Percentiles rank a stretch among this genome's conserved stretches.
These are phyloP conservation scores for Cranoglanis bouderius DNA, from an alignment of 2,113 vertebrate species.

Conservation along the genomic window DNA sequence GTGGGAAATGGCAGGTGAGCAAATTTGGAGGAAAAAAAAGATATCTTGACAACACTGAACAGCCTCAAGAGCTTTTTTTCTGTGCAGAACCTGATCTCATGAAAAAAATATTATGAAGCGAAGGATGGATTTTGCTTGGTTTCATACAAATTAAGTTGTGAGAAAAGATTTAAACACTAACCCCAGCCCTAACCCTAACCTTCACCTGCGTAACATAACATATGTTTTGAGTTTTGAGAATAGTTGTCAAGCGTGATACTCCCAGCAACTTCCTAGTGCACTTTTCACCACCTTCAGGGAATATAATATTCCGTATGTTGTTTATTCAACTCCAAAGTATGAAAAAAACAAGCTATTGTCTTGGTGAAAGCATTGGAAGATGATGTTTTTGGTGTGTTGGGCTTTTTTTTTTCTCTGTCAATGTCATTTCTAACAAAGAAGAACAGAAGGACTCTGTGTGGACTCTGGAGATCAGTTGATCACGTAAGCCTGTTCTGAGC, in stretches of 20 bases:
- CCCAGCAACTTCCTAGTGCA: conserved; percentile 2
- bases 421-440: neutral
- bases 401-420: conserved; percentile 10
- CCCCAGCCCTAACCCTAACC: neutral
- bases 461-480: conserved; percentile 4
- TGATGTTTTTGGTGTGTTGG: conserved; percentile 29
- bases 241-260: neutral
- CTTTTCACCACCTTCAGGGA: conserved; percentile 1
- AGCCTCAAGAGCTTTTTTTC: neutral
- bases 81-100: neutral
- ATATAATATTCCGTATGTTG: neutral
- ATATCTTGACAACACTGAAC: neutral
- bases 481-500: conserved; percentile 3
- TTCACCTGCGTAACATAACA: neutral
- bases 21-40: neutral
- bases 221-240: neutral
- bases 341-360: neutral
- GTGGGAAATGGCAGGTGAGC: neutral
- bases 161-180: neutral
- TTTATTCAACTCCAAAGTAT: neutral
- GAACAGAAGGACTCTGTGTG: conserved; percentile 18
- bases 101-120: neutral
- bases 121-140: neutral
- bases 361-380: conserved; percentile 2
- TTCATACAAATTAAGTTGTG: neutral